phyloP scores from a whole-genome alignment of 2,888 invertebrate species.

The Epinotia brunnichana region DNA sequence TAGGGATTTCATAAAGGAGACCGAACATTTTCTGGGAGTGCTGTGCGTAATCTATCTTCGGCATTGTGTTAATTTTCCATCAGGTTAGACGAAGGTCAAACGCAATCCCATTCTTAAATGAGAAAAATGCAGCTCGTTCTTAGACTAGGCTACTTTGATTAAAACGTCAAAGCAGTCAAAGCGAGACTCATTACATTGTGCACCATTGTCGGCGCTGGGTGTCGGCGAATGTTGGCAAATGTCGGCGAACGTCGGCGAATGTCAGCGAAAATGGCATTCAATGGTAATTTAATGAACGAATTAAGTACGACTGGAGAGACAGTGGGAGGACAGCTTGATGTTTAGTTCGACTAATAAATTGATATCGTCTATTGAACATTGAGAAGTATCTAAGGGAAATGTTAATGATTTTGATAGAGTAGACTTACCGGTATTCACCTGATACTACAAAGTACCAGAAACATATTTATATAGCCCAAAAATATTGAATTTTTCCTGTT shows the following conservation, averaged over 20 bases:
- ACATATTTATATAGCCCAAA: no score
- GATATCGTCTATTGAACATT: neutral
- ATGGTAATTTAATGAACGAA: constrained; percentile 55
- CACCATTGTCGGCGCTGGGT: neutral
- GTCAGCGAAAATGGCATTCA: constrained; percentile 52
- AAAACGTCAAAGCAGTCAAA: neutral
- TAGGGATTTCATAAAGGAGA: no score
- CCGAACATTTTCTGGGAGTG: no score
- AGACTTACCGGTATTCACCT: no score
- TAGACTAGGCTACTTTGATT: neutral
- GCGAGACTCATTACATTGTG: constrained; percentile 50
- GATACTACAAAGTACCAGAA: no score
- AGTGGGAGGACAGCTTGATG: constrained; percentile 19
- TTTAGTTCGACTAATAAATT: constrained; percentile 11
- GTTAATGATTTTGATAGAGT: no score
- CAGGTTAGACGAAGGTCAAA: no score
- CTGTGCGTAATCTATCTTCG: no score
- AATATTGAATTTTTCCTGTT: no score
- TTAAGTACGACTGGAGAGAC: constrained; percentile 49
- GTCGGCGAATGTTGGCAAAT: neutral
- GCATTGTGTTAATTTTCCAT: no score
- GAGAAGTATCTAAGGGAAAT: neutral
- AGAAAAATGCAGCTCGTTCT: neutral
- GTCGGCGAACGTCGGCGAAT: constrained; percentile 51
- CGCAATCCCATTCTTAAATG: no score